phyloP scores from a whole-genome alignment of 2,888 invertebrate genomes.

The Drosophila paramelanica region DNA sequence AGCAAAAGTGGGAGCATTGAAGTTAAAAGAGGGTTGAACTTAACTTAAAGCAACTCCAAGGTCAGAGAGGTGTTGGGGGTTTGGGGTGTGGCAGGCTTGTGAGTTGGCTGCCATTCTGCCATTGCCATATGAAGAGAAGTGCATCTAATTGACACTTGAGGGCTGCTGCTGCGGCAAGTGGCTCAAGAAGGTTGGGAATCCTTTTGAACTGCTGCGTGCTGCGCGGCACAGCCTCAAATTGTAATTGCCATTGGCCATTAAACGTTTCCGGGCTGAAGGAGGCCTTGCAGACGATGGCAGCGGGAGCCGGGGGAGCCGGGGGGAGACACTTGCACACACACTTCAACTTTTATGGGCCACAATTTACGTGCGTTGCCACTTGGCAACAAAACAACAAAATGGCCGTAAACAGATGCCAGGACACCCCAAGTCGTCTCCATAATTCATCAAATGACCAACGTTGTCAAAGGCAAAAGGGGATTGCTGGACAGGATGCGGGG shows the following conservation, averaged over 20 bases:
- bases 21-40: slow-evolving; percentile 48
- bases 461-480: slow-evolving; percentile 32
- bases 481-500: too few relatives aligned
- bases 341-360: slow-evolving; percentile 68
- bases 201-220: slow-evolving; percentile 37
- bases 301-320: background rate
- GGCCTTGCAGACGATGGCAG: background rate
- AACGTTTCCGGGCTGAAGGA: slow-evolving; percentile 45
- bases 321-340: slow-evolving; percentile 53
- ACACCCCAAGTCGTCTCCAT: slow-evolving; percentile 37
- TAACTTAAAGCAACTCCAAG: slow-evolving; percentile 43
- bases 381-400: slow-evolving; percentile 67
- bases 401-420: slow-evolving; percentile 65
- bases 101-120: slow-evolving; percentile 36
- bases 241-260: slow-evolving; percentile 65
- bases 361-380: slow-evolving; percentile 66
- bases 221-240: slow-evolving; percentile 50
- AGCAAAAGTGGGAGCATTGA: background rate
- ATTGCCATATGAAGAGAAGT: slow-evolving; percentile 56
- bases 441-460: slow-evolving; percentile 66
- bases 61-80: slow-evolving; percentile 13
- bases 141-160: slow-evolving; percentile 78
- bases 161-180: slow-evolving; percentile 59
- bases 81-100: slow-evolving; percentile 10
- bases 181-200: slow-evolving; percentile 54